phyloP scores from a whole-genome alignment of 2,888 invertebrate genomes.

The Callimorpha dominula region DNA sequence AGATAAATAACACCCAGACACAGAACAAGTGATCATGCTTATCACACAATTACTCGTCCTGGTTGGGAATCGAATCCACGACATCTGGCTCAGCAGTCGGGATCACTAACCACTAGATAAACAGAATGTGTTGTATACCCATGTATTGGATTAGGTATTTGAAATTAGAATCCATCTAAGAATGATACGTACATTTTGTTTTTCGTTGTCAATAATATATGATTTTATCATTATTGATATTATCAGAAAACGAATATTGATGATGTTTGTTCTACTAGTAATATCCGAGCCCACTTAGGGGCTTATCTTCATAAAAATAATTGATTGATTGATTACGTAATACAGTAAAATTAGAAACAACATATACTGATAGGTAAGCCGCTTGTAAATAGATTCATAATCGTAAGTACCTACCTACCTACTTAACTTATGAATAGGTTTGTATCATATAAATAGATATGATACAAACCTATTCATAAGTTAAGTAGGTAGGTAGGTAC shows the following conservation, averaged over 20 bases:
- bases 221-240: slow-evolving; percentile 17
- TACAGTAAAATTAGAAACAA: slow-evolving; percentile 23
- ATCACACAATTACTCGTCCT: no score
- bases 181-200: not conserved
- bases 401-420: slow-evolving; percentile 13
- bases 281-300: slow-evolving; percentile 5
- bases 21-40: no score
- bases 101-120: no score
- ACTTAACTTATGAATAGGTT: slow-evolving; percentile 13
- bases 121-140: no score
- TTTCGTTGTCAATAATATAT: slow-evolving; percentile 32
- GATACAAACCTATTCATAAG: no score
- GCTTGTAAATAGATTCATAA: slow-evolving; percentile 35
- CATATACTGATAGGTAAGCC: slow-evolving; percentile 17
- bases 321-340: slow-evolving; percentile 26
- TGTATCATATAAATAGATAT: slow-evolving; percentile 23
- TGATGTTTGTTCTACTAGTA: slow-evolving; percentile 17
- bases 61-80: no score
- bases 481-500: not conserved
- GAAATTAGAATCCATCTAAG: not conserved
- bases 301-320: slow-evolving; percentile 9
- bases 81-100: no score
- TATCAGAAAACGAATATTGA: slow-evolving; percentile 16
- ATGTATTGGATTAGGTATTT: not conserved
- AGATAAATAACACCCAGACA: no score